Conservation (phyloP, 2,797 vertebrate genomes). For the Lepus townsendii region DNA sequence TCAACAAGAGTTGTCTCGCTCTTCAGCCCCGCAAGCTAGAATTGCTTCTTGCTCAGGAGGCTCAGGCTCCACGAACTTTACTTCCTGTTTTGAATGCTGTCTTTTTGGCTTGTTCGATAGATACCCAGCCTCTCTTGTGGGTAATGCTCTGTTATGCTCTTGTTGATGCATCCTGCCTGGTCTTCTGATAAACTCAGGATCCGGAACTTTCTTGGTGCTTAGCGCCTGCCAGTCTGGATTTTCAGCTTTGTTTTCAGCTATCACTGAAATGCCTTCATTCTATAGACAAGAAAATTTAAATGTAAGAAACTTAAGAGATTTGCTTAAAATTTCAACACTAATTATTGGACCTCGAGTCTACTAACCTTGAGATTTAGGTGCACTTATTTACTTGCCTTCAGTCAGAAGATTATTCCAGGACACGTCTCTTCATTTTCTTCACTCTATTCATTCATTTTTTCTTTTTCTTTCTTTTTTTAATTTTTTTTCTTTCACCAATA, state of each 20-base stretch:
- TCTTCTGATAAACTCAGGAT: neutral
- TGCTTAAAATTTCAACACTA: neutral
- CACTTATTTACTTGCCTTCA: neutral
- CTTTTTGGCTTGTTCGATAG: neutral
- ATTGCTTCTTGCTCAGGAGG: neutral
- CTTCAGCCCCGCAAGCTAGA: neutral
- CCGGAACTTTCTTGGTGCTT: neutral
- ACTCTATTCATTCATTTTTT: no score
- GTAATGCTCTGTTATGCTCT: neutral
- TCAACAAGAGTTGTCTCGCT: neutral
- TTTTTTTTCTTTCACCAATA: no score
- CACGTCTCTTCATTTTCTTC: no score
- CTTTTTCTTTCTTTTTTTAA: no score
- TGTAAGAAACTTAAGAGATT: neutral
- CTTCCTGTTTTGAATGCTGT: neutral
- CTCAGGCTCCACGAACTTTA: neutral
- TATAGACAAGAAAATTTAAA: slow-evolving; percentile 33
- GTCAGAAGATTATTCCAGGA: neutral
- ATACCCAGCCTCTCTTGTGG: neutral
- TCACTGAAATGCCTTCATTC: neutral
- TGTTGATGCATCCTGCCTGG: neutral
- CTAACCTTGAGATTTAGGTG: neutral
- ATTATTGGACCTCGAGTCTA: neutral
- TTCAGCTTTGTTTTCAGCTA: slow-evolving; percentile 38
- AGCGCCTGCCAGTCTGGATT: neutral